Base-by-base conservation (phyloP, 1,140 invertebrate species). In the Forficula auricularia region DNA sequence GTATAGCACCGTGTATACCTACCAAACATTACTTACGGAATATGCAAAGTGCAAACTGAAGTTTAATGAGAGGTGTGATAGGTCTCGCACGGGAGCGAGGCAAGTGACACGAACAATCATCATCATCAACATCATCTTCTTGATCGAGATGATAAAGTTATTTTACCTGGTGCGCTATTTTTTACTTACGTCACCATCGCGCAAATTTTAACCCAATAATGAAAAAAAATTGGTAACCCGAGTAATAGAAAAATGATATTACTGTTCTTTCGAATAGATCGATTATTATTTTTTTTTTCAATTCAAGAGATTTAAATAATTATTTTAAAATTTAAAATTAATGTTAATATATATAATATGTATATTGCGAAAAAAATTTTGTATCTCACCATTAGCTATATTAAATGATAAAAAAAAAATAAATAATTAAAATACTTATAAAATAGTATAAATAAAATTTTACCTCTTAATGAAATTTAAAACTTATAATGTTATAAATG, bases 91-190 rank as follows among this genome's bases (percentile, higher is more conserved):
- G 38, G 38, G 19, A 39, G 20, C 16, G 38, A 39, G 38, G 20
- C 18, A 39, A 39, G 38, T 39, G 38, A 20, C 38, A 19, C 20
- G 16, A 39, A 19, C 38, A 39, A 39, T 39, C 20, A 39, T 20
- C 38, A 19, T 39, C 20, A 19, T 20, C 20, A 19, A 39, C 38
- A 39, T 20, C 18, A 39, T 19, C 6, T 39, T 20, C 38, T 4
- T 19, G 38, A 39, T 19, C n/a, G 38, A 39, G 18, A 39, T 12
- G 18, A 27, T 27, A 6, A 27, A 6, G 22, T 27, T 27, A 27
- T 47, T 66, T 75, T 75, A 75, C 72, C 72, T 74, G 72, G 71
- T 73, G 72, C 72, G 72, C 72, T 49, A 40, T 48, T 54, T 41
- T 46, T 60, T 73, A 72, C 70, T 72, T 72, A 72, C 71, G 55